These are phyloP conservation scores for Ibidorhyncha struthersii DNA, from an alignment of 2,113 vertebrate genomes.

Conservation along the genomic window DNA sequence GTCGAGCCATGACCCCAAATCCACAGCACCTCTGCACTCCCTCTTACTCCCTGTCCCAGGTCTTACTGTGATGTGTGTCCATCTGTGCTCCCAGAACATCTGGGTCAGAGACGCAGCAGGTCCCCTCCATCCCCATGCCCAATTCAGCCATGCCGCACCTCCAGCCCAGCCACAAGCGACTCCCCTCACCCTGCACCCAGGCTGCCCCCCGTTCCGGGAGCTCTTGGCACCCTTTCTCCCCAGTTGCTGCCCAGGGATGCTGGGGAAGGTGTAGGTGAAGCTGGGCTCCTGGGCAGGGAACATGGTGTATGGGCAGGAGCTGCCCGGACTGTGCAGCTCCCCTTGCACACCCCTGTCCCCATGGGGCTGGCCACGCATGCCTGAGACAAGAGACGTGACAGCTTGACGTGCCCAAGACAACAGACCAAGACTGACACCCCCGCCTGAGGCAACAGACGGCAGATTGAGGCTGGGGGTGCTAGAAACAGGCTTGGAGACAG, in stretches of 20 bases:
- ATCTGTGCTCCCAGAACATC: background rate
- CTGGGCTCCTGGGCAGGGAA: background rate
- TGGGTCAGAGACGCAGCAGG: background rate
- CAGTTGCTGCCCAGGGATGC: background rate
- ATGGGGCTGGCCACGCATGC: rapidly evolving
- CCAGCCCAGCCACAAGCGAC: background rate
- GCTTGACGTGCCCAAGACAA: background rate
- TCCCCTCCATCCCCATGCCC: background rate
- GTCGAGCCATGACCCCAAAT: background rate
- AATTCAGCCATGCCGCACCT: background rate
- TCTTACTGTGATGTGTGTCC: rapidly evolving
- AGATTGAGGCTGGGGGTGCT: background rate
- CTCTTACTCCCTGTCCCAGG: background rate
- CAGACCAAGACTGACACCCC: background rate
- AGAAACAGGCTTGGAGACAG: background rate
- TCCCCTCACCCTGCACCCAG: background rate
- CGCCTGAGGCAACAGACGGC: background rate
- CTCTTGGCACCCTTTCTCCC: background rate
- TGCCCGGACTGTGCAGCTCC: background rate
- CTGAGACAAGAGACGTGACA: background rate
- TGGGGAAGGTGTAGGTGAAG: background rate
- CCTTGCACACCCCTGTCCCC: background rate
- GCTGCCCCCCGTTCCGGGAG: background rate
- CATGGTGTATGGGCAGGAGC: background rate
- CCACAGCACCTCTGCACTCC: background rate